Base-by-base conservation (phyloP, 2,888 invertebrate species). In the Liposcelis brunnea region DNA sequence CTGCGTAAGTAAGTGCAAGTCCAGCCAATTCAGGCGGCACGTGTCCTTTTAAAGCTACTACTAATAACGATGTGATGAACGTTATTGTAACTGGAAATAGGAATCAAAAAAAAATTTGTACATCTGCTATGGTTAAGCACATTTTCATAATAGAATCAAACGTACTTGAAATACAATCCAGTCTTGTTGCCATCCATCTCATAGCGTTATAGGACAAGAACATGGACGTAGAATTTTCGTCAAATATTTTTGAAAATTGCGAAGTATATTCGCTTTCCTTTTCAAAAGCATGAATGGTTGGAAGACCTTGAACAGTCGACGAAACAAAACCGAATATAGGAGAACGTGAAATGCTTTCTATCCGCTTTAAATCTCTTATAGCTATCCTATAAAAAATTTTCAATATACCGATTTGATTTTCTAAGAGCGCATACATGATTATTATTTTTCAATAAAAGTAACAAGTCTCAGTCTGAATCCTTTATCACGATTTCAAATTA, bases 261-360 rank as follows among this genome's bases (percentile, higher is more conserved):
- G 26, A 42, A 48, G 61, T 55, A 52, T 71, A 71, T 33, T 67
- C 62, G 10, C 61, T 55, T 50, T 69, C 67, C 51, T 70, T 73
- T n/a, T 62, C 65, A 55, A 69, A 75, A 2, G 76, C 74, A 51
- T 71, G 69, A 45, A 77, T 74, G 2, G 71, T 71, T 44, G 63
- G 58, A n/a, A 75, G 58, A 31, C 77, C 76, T 51, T 71, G 68
- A 2, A 74, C 59, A 2, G 72, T 69, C 1, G 72, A 66, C 1
- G 67, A 64, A 8, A 77, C 64, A 52, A 70, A 71, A 52, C 70
- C 71, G 51, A 71, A 66, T 10, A 76, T 61, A 0, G 75, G 74
- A 1, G 75, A 70, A 21, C 71, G 61, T 0, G 73, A 65, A 10
- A 64, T 60, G 51, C 67, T 71, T 53, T 76, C 75, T 47, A 70